These are phyloP conservation scores for Crocallis elinguaria DNA, from an alignment of 2,888 invertebrate species.

Conservation along the genomic window DNA sequence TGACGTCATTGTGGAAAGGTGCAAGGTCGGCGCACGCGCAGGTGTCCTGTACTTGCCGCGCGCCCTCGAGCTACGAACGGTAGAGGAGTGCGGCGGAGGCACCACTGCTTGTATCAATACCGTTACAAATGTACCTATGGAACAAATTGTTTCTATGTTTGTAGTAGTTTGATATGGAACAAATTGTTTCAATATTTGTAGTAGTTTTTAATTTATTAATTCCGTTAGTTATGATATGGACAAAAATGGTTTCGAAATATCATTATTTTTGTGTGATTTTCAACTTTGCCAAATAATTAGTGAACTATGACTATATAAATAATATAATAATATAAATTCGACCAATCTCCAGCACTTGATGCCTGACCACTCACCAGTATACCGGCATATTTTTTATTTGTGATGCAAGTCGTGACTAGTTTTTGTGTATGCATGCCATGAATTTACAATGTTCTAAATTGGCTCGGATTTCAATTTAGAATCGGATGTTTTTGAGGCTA, in stretches of 20 bases:
- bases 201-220: no score
- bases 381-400: background rate
- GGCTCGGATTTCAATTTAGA: background rate
- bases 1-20: slow-evolving; percentile 40
- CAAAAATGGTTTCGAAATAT: no score
- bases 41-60: slow-evolving; percentile 21
- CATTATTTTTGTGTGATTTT: no score
- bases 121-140: no score
- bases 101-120: background rate
- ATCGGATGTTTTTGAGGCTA: background rate
- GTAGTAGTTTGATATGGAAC: no score
- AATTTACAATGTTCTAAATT: background rate
- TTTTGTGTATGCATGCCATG: background rate
- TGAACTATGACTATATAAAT: no score
- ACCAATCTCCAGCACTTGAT: slow-evolving; percentile 1
- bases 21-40: slow-evolving; percentile 55
- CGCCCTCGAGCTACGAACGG: background rate
- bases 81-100: background rate
- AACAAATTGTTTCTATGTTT: no score
- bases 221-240: no score
- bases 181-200: no score
- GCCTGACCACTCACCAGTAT: background rate
- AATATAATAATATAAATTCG: no score
- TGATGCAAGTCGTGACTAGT: slow-evolving; percentile 8
- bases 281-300: no score